Evolutionary conservation across 2,888 invertebrate genomes (phyloP).

Genomic region (Caradrina kadenii): DNA sequence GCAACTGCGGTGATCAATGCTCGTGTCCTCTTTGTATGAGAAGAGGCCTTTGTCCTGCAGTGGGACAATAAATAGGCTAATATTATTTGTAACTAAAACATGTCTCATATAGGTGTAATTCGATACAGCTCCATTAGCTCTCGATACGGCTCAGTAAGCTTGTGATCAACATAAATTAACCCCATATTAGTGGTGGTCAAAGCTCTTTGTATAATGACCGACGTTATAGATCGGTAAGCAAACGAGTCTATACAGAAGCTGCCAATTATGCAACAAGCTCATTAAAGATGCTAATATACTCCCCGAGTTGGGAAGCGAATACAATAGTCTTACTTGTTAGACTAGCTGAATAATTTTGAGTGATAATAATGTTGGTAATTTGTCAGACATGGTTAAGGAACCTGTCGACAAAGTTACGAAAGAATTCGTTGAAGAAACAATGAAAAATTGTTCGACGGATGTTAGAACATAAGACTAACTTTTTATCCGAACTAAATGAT

Average conservation of each 20-base stretch:
- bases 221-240: conserved; percentile 27
- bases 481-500: conserved; percentile 39
- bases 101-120: background rate
- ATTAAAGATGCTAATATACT: conserved; percentile 41
- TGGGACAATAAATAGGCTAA: too few species aligned
- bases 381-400: conserved; percentile 23
- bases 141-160: conserved; percentile 5
- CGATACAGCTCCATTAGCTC: conserved; percentile 14
- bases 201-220: conserved; percentile 31
- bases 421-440: conserved; percentile 9
- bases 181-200: conserved; percentile 12
- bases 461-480: background rate
- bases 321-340: conserved; percentile 11
- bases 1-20: too few species aligned
- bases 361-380: conserved; percentile 35
- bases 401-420: conserved; percentile 16
- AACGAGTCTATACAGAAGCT: conserved; percentile 16
- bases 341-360: conserved; percentile 27
- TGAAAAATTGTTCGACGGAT: conserved; percentile 31
- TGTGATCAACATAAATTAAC: conserved; percentile 27
- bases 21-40: too few species aligned
- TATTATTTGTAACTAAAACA: background rate
- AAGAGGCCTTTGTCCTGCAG: too few species aligned
- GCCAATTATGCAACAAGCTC: conserved; percentile 41
- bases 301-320: conserved; percentile 7